These are phyloP conservation scores for Astatoreochromis straeleni DNA, from an alignment of 2,113 vertebrate species.

Conservation along the genomic window DNA sequence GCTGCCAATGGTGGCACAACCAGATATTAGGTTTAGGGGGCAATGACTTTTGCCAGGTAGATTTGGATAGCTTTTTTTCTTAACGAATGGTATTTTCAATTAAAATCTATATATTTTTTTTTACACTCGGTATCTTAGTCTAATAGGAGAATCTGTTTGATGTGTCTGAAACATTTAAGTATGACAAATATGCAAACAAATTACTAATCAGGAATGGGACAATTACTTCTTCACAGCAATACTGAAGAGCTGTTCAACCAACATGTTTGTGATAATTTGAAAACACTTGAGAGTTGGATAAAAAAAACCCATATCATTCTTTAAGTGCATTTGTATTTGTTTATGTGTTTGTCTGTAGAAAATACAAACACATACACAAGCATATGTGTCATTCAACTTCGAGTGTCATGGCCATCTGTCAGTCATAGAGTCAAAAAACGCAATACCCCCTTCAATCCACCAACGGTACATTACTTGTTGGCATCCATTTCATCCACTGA, in stretches of 20 bases:
- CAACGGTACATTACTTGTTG: constrained; percentile 27
- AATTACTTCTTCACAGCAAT: not conserved
- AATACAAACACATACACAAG: not conserved
- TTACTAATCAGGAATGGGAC: not conserved
- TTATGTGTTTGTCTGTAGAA: not conserved
- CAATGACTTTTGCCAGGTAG: not conserved
- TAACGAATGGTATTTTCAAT: not conserved
- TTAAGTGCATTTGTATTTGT: not conserved
- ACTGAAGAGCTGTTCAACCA: not conserved
- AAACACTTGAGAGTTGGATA: not conserved
- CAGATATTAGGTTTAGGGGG: not conserved
- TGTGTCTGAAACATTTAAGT: not conserved
- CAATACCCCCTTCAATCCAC: constrained; percentile 9
- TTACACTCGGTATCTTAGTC: not conserved
- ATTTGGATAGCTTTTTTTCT: not conserved
- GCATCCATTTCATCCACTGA: constrained; percentile 12
- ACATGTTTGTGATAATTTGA: not conserved
- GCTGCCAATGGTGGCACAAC: not conserved
- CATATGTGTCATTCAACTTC: not conserved
- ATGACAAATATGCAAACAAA: not conserved
- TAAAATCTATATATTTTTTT: rapidly evolving
- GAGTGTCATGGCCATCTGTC: constrained; percentile 41
- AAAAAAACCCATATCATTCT: not conserved
- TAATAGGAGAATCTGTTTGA: not conserved
- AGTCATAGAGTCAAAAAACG: constrained; percentile 29